Evolutionary conservation across 2,113 vertebrate genomes (phyloP), one percentile per base, ranked within the genome.

Genomic region (Irena cyanogastra): DNA sequence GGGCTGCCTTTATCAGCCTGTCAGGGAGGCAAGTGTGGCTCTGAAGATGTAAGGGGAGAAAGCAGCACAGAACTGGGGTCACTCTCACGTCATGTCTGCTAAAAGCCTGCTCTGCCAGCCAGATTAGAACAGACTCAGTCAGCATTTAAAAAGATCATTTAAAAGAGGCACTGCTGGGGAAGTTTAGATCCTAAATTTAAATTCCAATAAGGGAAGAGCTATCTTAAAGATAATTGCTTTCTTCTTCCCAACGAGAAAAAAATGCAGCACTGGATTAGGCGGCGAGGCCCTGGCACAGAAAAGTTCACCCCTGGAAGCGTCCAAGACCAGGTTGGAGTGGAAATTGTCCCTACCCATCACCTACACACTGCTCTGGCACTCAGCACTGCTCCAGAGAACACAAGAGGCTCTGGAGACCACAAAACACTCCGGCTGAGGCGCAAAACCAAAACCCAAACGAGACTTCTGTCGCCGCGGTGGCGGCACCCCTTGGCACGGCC

Each of bases 351-450:
- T 26, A 1, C 24, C n/a, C 79, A 49, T 16, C 54, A 31, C 2
- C 9, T 10, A 2, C n/a, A 42, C 54, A 0, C 37, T 28, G 18
- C 6, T 28, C 9, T 7, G 17, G 44, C 24, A 16, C 65, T 49
- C 65, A 31, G 21, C 5, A 8, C 50, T 45, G 61, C 78, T 54
- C 19, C 28, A 37, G 20, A 63, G 24, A 16, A 30, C 45, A 1
- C 10, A 11, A 11, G 35, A 59, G 9, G 7, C 47, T 30, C 16
- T 3, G 19, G 30, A 54, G 12, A 18, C 2, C 53, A 28, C 11
- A 4, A 7, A 27, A 61, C 1, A 2, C 44, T n/a, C 10, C 0
- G 23, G 17, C 71, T n/a, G 39, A 0, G 31, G 45, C 1, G 0
- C 28, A 11, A 21, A 69, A 31, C 4, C 23, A 8, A 52, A 82